Conservation (phyloP, 1,140 invertebrate species). For the Musca domestica region DNA sequence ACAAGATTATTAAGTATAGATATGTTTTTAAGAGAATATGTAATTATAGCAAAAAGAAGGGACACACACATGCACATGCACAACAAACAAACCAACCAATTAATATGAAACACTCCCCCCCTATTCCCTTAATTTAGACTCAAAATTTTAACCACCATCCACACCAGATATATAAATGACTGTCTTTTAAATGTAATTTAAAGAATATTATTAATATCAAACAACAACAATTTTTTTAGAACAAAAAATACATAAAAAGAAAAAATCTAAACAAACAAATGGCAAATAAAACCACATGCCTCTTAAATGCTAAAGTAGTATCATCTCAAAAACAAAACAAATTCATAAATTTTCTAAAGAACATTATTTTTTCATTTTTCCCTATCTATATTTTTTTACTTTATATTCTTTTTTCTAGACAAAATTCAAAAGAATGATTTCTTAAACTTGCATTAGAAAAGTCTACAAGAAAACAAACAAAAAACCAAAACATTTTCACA, state of each 20-base stretch:
- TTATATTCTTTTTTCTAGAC: conserved; percentile 8
- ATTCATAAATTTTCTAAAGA: not conserved
- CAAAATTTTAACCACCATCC: too few species aligned
- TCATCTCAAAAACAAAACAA: not conserved
- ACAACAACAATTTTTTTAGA: too few species aligned
- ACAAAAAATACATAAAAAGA: conserved; percentile 2
- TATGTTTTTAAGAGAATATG: too few species aligned
- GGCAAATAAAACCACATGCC: conserved; percentile 16
- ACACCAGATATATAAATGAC: too few species aligned
- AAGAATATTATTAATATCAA: conserved; percentile 11
- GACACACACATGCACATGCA: too few species aligned
- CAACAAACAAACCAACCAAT: too few species aligned
- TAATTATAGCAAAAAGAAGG: too few species aligned
- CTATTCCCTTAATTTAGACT: too few species aligned
- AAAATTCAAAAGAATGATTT: conserved; percentile 17
- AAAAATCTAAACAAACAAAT: not conserved
- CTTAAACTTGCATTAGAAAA: too few species aligned
- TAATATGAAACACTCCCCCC: too few species aligned
- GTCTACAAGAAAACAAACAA: too few species aligned
- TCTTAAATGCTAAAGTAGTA: not conserved
- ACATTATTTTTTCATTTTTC: not conserved
- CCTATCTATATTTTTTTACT: not conserved
- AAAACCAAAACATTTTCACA: not conserved
- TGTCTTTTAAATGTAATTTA: conserved; percentile 15
- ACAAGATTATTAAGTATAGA: too few species aligned